Percentiles rank a stretch among this genome's conserved stretches.
Conservation (phyloP, 2,797 vertebrate genomes). For the Melanotaenia trifasciata region DNA sequence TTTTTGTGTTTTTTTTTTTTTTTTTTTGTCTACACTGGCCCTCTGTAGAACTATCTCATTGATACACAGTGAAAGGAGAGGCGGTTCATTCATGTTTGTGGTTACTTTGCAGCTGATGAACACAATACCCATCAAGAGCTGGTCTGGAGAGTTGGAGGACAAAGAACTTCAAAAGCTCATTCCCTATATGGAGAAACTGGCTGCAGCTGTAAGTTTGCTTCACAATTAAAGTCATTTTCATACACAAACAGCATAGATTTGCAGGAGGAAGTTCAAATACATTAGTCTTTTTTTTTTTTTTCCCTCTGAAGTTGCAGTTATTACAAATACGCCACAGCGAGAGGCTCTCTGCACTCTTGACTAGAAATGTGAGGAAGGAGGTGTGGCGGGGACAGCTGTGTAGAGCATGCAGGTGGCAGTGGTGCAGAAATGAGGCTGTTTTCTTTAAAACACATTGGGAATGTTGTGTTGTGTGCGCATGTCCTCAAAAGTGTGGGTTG, state of each 20-base stretch:
- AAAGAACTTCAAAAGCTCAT: conserved; percentile 82
- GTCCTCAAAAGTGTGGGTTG: too few species aligned
- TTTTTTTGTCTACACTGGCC: too few species aligned
- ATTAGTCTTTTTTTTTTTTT: background rate
- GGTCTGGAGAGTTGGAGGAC: conserved; percentile 80
- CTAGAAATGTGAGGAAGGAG: background rate
- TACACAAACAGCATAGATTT: background rate
- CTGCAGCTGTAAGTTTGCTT: conserved; percentile 74
- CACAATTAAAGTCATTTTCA: background rate
- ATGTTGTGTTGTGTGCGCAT: too few species aligned
- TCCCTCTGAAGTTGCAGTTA: background rate
- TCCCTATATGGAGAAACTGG: conserved; percentile 82
- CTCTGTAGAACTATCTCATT: too few species aligned
- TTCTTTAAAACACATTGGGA: too few species aligned
- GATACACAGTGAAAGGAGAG: too few species aligned
- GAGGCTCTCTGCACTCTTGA: background rate
- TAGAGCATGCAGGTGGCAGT: too few species aligned
- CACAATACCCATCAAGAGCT: conserved; percentile 82
- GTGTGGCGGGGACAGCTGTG: background rate
- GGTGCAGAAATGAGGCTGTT: too few species aligned
- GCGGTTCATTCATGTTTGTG: background rate
- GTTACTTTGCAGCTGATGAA: conserved; percentile 82
- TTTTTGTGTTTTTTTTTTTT: too few species aligned
- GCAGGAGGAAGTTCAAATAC: background rate
- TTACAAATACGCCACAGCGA: background rate